Evolutionary conservation across 2,113 vertebrate genomes (phyloP).

Genomic region (Triplophysa siluroides): DNA sequence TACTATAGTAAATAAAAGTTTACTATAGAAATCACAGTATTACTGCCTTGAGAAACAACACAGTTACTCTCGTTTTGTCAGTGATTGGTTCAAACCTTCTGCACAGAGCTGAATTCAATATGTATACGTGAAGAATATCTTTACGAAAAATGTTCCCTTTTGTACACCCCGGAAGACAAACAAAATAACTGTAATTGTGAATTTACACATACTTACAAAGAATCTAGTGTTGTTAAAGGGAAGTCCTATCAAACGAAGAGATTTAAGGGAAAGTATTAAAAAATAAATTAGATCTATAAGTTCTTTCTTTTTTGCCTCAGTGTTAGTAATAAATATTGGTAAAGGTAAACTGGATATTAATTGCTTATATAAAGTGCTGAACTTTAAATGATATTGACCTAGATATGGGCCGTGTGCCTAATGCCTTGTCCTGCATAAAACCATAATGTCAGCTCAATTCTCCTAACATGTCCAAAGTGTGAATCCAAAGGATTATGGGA

Average conservation of each 20-base stretch:
- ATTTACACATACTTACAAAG: slow-evolving; percentile 38
- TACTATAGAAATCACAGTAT: slow-evolving; percentile 18
- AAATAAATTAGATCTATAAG: slow-evolving; percentile 67
- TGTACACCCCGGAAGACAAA: slow-evolving; percentile 50
- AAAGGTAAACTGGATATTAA: slow-evolving; percentile 58
- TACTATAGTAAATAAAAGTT: not conserved
- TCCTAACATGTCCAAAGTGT: slow-evolving; percentile 26
- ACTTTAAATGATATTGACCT: slow-evolving; percentile 52
- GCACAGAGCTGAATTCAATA: slow-evolving; percentile 19
- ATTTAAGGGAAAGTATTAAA: slow-evolving; percentile 59
- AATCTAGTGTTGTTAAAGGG: slow-evolving; percentile 45
- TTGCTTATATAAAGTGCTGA: slow-evolving; percentile 73
- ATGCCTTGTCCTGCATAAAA: slow-evolving; percentile 68
- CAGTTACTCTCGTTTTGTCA: slow-evolving; percentile 27
- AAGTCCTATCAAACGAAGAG: slow-evolving; percentile 54
- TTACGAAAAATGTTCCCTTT: slow-evolving; percentile 16
- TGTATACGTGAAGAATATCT: not conserved
- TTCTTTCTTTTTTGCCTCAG: slow-evolving; percentile 61
- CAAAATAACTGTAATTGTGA: slow-evolving; percentile 30
- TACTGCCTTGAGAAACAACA: slow-evolving; percentile 22
- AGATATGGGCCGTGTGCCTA: not conserved
- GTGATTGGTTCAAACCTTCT: not conserved
- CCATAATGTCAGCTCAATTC: slow-evolving; percentile 11
- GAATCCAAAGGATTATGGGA: slow-evolving; percentile 21
- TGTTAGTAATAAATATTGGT: slow-evolving; percentile 62